Conservation (phyloP, 1,140 invertebrate genomes). For the Drosophila nikananu region DNA sequence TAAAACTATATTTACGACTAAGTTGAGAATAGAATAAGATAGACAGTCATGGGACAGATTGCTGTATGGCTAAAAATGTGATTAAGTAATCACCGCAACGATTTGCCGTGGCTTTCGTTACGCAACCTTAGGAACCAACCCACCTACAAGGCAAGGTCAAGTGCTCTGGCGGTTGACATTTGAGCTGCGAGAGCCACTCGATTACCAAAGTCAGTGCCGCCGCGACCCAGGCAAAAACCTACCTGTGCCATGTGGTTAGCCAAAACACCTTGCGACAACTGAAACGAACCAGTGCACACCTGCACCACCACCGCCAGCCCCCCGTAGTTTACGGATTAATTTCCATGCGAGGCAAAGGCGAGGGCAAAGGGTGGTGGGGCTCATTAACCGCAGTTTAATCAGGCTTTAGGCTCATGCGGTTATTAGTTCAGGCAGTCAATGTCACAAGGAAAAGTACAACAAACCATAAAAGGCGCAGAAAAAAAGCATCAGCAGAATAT, state of each 20-base stretch:
- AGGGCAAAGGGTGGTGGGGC: conserved; percentile 33
- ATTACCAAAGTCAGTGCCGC: conserved; percentile 57
- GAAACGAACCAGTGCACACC: conserved; percentile 49
- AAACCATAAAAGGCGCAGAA: conserved; percentile 10
- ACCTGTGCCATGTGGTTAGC: conserved; percentile 44
- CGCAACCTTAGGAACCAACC: conserved; percentile 14
- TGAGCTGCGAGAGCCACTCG: conserved; percentile 40
- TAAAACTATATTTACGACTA: conserved; percentile 3
- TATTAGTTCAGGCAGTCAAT: conserved; percentile 76
- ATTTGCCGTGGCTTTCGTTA: not conserved
- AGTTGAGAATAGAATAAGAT: not conserved
- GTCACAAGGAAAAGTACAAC: conserved; percentile 23
- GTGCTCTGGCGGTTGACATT: conserved; percentile 39
- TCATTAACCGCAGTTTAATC: conserved; percentile 83
- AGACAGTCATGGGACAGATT: conserved; percentile 12
- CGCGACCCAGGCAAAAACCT: conserved; percentile 26
- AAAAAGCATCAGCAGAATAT: conserved; percentile 9
- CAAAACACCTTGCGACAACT: conserved; percentile 56
- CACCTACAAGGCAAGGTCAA: conserved; percentile 27
- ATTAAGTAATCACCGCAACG: not conserved
- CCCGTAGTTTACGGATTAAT: conserved; percentile 18
- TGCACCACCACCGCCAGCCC: not conserved
- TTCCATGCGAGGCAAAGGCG: conserved; percentile 13
- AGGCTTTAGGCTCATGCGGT: conserved; percentile 71
- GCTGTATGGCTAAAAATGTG: conserved; percentile 4